Conservation (phyloP, 2,113 vertebrate species). For the Rynchops niger region DNA sequence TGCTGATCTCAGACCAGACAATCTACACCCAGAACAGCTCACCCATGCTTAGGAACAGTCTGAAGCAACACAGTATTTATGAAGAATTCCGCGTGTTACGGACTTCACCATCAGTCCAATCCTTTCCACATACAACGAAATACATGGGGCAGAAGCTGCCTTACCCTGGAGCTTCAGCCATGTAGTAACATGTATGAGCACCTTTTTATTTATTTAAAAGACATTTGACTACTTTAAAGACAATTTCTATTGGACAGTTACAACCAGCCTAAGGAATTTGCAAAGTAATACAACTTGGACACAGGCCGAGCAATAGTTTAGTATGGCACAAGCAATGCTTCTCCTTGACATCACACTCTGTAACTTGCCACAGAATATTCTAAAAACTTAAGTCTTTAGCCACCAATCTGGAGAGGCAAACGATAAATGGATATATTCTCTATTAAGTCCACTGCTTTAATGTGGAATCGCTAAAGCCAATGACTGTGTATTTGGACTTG, state of each 20-base stretch:
- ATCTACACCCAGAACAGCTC: background rate
- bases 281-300: background rate
- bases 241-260: background rate
- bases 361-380: background rate
- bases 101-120: background rate
- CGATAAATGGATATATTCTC: background rate
- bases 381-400: background rate
- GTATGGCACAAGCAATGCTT: background rate
- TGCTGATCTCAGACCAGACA: background rate
- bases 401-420: background rate
- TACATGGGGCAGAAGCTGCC: background rate
- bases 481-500: background rate
- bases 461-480: background rate
- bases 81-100: fast-evolving
- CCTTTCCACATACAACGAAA: background rate
- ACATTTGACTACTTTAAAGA: background rate
- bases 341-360: background rate
- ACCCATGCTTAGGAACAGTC: background rate
- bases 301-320: background rate
- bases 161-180: background rate
- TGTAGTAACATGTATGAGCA: background rate
- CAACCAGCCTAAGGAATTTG: background rate
- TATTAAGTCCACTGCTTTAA: background rate
- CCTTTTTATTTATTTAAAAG: background rate
- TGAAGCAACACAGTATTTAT: background rate